Base-by-base conservation (phyloP, 2,888 invertebrate species). In the Megamerina dolium region DNA sequence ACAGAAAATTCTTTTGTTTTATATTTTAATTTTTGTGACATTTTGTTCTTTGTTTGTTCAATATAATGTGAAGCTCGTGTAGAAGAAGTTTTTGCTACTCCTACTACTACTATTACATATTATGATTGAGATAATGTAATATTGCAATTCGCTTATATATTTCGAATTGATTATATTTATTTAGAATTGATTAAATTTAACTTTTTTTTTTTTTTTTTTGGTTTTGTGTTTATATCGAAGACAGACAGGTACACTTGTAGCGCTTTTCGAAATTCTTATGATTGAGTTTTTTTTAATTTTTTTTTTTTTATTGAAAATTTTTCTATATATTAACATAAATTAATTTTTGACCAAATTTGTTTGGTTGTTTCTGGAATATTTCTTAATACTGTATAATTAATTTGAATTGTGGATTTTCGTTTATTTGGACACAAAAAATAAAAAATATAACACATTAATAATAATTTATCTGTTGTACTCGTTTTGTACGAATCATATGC, bases 191-290 rank as follows among this genome's bases (percentile, higher is more conserved):
- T n/a, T n/a, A n/a, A n/a, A n/a, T n/a, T n/a, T n/a, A n/a, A n/a
- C n/a, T n/a, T n/a, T n/a, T n/a, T n/a, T n/a, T n/a, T n/a, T n/a
- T n/a, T n/a, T n/a, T n/a, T n/a, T n/a, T n/a, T 23, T 23, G 23
- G 6, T 23, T 23, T 23, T 23, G 23, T 8, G 23, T 23, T 23
- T 23, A 8, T 23, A 8, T 20, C 19, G 8, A 30, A 3, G 6
- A 10, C 23, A 42, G 38, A 42, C 49, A 49, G 49, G 49, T 49
- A 49, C 49, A 46, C 45, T 37, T 43, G 49, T 46, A 49, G 49
- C 49, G 49, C 49, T 18, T 43, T 26, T 27, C 19, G 14, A 21
- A 8, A 27, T 29, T 31, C 31, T 16, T 27, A 21, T 27, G 21
- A 35, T 39, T 32, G 5, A 33, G 16, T 37, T 29, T 33, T 13